phyloP scores from a whole-genome alignment of 2,797 vertebrate species.

The Pempheris klunzingeri region DNA sequence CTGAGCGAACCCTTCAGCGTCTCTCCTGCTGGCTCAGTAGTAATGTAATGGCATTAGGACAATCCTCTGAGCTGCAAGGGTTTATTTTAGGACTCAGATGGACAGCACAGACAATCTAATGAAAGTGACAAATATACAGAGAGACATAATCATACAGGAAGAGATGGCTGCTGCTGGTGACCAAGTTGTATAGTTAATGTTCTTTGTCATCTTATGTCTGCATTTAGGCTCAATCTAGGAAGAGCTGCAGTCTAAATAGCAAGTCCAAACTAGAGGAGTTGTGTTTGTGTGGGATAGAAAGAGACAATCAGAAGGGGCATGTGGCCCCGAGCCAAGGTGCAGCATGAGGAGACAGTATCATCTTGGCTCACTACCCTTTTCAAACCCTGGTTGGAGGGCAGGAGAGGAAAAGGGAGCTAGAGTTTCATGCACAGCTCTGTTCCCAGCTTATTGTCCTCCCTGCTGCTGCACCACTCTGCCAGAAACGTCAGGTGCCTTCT shows the following conservation, averaged over 20 bases:
- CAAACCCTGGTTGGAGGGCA: conserved; percentile 52
- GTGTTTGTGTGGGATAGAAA: conserved; percentile 48
- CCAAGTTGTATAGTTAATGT: not conserved
- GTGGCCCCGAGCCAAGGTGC: conserved; percentile 64
- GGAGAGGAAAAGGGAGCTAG: conserved; percentile 41
- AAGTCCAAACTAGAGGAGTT: conserved; percentile 54
- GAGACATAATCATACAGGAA: not conserved
- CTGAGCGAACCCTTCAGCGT: conserved; percentile 40
- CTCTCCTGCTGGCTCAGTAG: conserved; percentile 73
- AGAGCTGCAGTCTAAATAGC: conserved; percentile 25
- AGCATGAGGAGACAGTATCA: conserved; percentile 59
- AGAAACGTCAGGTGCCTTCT: conserved; percentile 45
- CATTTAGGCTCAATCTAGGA: not conserved
- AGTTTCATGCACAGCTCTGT: conserved; percentile 55
- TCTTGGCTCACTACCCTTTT: conserved; percentile 38
- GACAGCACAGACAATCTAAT: conserved; percentile 47
- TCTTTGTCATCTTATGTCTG: not conserved
- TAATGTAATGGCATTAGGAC: conserved; percentile 80
- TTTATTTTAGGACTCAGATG: conserved; percentile 74
- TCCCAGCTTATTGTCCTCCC: conserved; percentile 46
- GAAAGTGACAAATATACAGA: conserved; percentile 44
- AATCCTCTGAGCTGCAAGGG: conserved; percentile 77
- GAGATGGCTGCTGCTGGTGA: not conserved
- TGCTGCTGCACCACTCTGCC: conserved; percentile 5
- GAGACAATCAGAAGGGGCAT: conserved; percentile 43